Conservation (phyloP, 2,888 invertebrate genomes). For the Cephus pulcher region DNA sequence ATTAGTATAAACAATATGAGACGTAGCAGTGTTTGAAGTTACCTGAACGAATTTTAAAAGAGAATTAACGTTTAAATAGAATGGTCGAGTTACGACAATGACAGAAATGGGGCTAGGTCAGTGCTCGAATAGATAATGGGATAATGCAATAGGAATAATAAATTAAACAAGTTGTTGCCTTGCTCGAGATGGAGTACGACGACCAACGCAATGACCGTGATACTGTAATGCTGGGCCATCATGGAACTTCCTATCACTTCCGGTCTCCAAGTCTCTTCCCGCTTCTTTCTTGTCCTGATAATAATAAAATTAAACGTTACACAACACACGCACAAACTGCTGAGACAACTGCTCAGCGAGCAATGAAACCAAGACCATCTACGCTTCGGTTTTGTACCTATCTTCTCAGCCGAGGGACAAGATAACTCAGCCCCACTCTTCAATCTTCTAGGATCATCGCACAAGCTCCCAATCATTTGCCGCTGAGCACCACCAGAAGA, state of each 20-base stretch:
- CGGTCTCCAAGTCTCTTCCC: not conserved
- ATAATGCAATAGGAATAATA: not conserved
- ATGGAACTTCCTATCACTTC: not conserved
- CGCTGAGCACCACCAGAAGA: not conserved
- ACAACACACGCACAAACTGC: not conserved
- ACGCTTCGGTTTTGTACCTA: constrained; percentile 35
- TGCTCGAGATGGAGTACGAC: not conserved
- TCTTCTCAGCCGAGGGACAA: constrained; percentile 21
- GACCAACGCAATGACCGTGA: not conserved
- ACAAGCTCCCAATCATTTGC: not conserved
- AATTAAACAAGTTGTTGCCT: not conserved
- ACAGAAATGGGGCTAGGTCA: not conserved
- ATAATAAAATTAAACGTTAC: not conserved
- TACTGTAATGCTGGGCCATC: not conserved
- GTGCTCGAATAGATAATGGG: not conserved
- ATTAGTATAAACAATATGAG: not conserved
- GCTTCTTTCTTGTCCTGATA: not conserved
- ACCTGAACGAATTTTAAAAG: not conserved
- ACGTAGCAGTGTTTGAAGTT: no score
- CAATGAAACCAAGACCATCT: constrained; percentile 38
- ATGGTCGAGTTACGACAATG: not conserved
- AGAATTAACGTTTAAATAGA: not conserved
- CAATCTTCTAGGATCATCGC: not conserved
- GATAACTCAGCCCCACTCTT: constrained; percentile 3
- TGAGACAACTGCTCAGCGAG: constrained; percentile 35